Conservation (phyloP, 2,888 invertebrate genomes). For the Troglohyphantes excavatus region DNA sequence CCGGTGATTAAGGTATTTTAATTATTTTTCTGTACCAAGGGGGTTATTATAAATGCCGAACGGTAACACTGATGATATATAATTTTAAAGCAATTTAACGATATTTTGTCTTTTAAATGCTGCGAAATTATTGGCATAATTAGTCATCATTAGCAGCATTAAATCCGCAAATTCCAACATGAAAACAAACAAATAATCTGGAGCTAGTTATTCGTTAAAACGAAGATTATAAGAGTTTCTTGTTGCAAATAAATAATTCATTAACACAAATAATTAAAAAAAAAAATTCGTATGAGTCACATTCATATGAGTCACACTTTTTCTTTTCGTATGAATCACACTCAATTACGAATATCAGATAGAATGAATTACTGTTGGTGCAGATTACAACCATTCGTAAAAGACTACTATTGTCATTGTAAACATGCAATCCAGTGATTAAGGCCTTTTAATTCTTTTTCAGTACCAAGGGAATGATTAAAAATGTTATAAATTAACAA, state of each 20-base stretch:
- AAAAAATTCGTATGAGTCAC: no score
- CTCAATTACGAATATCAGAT: constrained; percentile 49
- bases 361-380: constrained; percentile 37
- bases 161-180: no score
- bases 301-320: no score
- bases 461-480: constrained; percentile 43
- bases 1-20: constrained; percentile 55
- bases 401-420: neutral
- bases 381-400: constrained; percentile 8
- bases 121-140: constrained; percentile 48
- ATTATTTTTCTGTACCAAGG: constrained; percentile 42
- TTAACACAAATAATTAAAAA: no score
- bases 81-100: constrained; percentile 46
- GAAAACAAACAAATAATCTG: no score
- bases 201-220: no score
- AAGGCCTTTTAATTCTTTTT: constrained; percentile 53
- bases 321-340: neutral
- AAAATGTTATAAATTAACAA: constrained; percentile 62
- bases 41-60: constrained; percentile 52
- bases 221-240: no score
- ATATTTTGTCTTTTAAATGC: constrained; percentile 27
- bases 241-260: no score
- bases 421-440: constrained; percentile 57
- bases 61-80: constrained; percentile 55
- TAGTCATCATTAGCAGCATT: no score